Evolutionary conservation across 2,888 invertebrate species (phyloP).

Genomic region (Catocala sponsa): DNA sequence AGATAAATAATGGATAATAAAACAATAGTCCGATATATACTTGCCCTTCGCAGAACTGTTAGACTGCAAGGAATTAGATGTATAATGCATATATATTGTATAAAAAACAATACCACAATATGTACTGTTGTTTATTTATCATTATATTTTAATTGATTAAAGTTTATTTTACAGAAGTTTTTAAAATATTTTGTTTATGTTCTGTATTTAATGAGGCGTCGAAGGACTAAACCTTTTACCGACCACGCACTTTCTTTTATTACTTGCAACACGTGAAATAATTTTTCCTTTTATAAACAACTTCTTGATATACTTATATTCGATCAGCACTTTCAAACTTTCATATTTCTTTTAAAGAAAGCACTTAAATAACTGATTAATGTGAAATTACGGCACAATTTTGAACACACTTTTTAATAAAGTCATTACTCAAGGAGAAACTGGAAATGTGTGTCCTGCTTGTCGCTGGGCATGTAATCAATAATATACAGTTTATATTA

Average conservation of each 20-base stretch:
- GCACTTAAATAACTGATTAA: conserved; percentile 5
- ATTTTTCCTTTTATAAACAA: neutral
- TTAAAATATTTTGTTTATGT: too few species aligned
- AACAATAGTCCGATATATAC: neutral
- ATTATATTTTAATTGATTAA: too few species aligned
- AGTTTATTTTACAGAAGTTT: too few species aligned
- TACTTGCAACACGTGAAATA: neutral
- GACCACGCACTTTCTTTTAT: too few species aligned
- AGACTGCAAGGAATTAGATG: too few species aligned
- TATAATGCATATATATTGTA: too few species aligned
- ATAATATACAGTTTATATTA: too few species aligned
- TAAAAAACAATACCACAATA: too few species aligned
- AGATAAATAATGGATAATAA: neutral
- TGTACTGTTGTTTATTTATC: too few species aligned
- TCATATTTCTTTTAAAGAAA: conserved; percentile 1
- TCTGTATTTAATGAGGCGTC: too few species aligned
- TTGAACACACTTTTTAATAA: neutral
- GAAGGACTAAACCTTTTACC: too few species aligned
- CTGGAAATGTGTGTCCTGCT: neutral
- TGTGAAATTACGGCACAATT: conserved; percentile 2
- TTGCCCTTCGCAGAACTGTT: neutral
- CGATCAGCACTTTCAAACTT: conserved; percentile 3
- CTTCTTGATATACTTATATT: conserved; percentile 3
- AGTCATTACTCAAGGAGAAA: conserved; percentile 6
- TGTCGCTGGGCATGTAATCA: neutral